A percentile compares a stretch with the other conserved stretches of the same genome.
These are phyloP conservation scores for Nilaparvata lugens DNA, from an alignment of 1,140 invertebrate species.

Conservation along the genomic window DNA sequence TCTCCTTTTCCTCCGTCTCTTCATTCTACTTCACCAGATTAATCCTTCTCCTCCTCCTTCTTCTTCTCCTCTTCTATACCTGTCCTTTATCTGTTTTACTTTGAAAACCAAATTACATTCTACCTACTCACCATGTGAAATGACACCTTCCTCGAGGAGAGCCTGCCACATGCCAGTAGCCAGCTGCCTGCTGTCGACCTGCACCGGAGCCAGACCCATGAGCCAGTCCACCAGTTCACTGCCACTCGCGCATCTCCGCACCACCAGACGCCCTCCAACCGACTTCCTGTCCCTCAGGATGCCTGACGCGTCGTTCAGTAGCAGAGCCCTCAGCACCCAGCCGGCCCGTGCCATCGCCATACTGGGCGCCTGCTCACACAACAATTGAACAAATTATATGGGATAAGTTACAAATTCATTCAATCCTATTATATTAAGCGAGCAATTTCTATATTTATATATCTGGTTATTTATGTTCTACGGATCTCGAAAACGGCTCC, in stretches of 20 bases:
- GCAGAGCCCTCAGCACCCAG: conserved; percentile 56
- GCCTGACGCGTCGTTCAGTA: conserved; percentile 46
- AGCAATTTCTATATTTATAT: no score
- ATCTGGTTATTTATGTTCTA: no score
- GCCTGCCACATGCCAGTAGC: conserved; percentile 77
- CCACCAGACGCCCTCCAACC: conserved; percentile 40
- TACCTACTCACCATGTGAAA: conserved; percentile 63
- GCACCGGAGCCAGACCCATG: conserved; percentile 39
- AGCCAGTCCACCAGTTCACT: conserved; percentile 75
- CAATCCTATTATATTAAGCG: no score
- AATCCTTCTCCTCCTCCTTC: no score
- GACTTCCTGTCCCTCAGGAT: conserved; percentile 53
- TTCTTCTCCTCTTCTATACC: no score
- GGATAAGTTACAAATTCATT: no score
- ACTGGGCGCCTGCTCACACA: conserved; percentile 44
- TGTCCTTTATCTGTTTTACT: no score
- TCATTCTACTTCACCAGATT: no score
- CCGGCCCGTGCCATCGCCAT: conserved; percentile 54
- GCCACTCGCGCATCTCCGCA: conserved; percentile 47
- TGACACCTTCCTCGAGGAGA: conserved; percentile 70
- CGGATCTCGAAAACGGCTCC: no score
- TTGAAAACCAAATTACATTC: no score
- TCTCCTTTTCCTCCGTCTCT: no score
- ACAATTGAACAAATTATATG: conserved; percentile 7
- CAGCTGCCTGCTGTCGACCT: conserved; percentile 52